phyloP scores from a whole-genome alignment of 2,113 vertebrate genomes.

The Noturus placidus region DNA sequence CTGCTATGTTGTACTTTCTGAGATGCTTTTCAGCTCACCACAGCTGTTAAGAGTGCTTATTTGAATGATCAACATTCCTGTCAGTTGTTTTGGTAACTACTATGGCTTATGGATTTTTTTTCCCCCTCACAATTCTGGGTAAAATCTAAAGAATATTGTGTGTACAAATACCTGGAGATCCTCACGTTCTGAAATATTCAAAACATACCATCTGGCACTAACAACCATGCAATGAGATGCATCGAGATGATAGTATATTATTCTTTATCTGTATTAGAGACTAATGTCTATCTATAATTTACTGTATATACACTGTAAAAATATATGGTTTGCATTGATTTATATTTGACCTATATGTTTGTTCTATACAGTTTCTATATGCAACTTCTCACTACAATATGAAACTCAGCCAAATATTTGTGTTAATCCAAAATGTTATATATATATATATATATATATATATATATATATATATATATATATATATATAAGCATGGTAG shows the following conservation, averaged over 20 bases:
- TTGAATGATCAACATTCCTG: neutral
- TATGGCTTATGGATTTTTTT: neutral
- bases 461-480: no score
- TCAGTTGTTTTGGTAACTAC: neutral
- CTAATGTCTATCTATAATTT: constrained; percentile 40
- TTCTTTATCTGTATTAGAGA: constrained; percentile 18
- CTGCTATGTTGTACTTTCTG: neutral
- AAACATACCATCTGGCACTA: neutral
- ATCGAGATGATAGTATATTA: constrained; percentile 21
- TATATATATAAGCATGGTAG: neutral
- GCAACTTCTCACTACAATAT: constrained; percentile 33
- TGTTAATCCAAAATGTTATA: constrained; percentile 22
- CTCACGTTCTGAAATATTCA: constrained; percentile 20
- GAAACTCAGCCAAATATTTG: neutral
- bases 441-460: no score
- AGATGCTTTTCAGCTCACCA: neutral
- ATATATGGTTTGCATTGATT: constrained; percentile 46
- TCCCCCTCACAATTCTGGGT: neutral
- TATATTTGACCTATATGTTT: constrained; percentile 42
- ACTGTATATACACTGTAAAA: constrained; percentile 22
- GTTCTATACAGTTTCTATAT: constrained; percentile 37
- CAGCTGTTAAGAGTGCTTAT: neutral
- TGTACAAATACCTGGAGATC: neutral
- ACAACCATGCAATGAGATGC: no score
- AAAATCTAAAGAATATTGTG: neutral